Conservation (phyloP, 2,888 invertebrate genomes). For the Creontiades dilutus region DNA sequence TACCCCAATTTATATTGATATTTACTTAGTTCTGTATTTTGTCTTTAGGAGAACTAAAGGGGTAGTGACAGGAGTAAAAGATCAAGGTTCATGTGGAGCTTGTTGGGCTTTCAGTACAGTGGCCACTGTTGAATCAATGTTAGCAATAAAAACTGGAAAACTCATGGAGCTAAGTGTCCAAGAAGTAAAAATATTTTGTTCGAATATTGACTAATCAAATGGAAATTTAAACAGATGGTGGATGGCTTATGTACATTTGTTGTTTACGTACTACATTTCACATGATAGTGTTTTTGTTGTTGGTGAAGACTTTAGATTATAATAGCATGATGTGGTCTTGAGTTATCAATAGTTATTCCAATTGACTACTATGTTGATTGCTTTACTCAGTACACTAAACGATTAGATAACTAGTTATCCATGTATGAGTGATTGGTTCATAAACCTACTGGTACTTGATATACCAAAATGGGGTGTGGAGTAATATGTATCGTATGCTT, state of each 20-base stretch:
- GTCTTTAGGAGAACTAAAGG: conserved; percentile 84
- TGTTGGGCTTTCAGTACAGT: conserved; percentile 93
- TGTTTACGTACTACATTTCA: too few relatives aligned
- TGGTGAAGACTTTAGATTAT: too few relatives aligned
- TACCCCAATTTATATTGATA: conserved; percentile 2
- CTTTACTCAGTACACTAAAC: too few relatives aligned
- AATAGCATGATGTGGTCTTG: too few relatives aligned
- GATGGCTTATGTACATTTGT: background rate
- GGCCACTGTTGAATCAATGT: conserved; percentile 87
- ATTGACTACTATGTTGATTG: too few relatives aligned
- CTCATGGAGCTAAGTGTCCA: conserved; percentile 86
- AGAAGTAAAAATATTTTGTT: conserved; percentile 78
- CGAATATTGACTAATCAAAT: background rate
- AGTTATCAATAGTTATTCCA: too few relatives aligned
- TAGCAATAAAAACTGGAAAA: conserved; percentile 84
- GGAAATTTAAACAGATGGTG: background rate
- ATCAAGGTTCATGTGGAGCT: conserved; percentile 89
- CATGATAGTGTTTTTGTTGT: too few relatives aligned
- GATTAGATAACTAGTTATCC: too few relatives aligned
- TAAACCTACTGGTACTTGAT: too few relatives aligned
- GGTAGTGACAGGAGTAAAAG: conserved; percentile 84
- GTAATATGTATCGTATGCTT: too few relatives aligned
- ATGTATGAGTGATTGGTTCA: too few relatives aligned
- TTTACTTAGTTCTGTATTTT: conserved; percentile 49
- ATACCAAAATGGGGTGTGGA: too few relatives aligned